Evolutionary conservation across 2,797 vertebrate species (phyloP).

Genomic region (Botia almorhae): DNA sequence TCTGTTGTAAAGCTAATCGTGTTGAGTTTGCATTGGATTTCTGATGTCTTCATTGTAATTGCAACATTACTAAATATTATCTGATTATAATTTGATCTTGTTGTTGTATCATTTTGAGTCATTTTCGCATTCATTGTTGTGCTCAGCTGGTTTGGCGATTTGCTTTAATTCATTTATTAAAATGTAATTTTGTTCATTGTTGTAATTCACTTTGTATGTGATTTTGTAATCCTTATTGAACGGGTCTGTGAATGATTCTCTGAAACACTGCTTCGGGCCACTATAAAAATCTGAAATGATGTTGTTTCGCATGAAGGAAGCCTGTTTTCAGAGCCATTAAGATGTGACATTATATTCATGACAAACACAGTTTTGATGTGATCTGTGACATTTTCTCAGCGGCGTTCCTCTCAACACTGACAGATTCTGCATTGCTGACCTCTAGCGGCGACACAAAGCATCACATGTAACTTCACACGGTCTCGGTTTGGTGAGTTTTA

Average conservation of each 20-base stretch:
- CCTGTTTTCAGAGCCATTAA: no score
- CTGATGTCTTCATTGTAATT: neutral
- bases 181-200: neutral
- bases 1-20: constrained; percentile 30
- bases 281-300: neutral
- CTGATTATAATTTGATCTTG: neutral
- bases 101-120: neutral
- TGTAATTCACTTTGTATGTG: neutral
- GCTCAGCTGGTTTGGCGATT: neutral
- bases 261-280: no score
- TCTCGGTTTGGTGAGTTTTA: constrained; percentile 59
- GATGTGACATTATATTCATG: neutral
- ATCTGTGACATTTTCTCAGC: neutral
- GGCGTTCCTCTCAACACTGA: neutral
- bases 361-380: neutral
- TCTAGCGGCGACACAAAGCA: constrained; percentile 61
- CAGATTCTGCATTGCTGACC: constrained; percentile 53
- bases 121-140: constrained; percentile 2
- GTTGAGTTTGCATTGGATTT: neutral
- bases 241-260: no score
- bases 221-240: no score
- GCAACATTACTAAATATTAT: neutral
- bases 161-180: constrained; percentile 31
- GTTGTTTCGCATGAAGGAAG: no score
- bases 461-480: neutral